Evolutionary conservation across 2,797 vertebrate species (phyloP).

Genomic region (Avahi laniger): DNA sequence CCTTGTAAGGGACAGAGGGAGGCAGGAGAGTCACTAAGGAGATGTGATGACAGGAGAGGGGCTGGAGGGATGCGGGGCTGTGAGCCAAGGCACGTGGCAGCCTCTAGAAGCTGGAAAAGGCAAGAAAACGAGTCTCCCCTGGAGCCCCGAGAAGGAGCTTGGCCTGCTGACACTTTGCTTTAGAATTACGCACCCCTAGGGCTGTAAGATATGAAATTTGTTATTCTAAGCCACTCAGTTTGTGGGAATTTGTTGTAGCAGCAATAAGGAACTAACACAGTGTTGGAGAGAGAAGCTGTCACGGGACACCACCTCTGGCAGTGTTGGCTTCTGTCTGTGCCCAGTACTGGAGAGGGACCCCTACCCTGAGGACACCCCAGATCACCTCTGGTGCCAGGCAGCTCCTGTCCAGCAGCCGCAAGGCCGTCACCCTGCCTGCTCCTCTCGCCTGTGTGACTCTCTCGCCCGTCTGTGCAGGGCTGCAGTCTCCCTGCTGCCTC

Average conservation of each 20-base stretch:
- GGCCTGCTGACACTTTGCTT: too few species aligned
- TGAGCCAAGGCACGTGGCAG: rapidly evolving
- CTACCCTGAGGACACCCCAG: not conserved
- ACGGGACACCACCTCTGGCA: rapidly evolving
- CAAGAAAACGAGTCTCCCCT: too few species aligned
- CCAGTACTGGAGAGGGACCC: not conserved
- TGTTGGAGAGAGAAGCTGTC: not conserved
- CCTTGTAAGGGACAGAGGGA: not conserved
- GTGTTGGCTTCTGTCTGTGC: not conserved
- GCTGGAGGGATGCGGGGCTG: not conserved
- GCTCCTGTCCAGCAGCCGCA: not conserved
- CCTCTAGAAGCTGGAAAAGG: not conserved
- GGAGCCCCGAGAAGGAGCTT: not conserved
- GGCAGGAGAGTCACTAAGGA: not conserved
- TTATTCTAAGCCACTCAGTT: not conserved
- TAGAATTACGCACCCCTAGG: not conserved
- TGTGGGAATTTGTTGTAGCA: not conserved
- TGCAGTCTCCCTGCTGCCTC: not conserved
- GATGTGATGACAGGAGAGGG: not conserved
- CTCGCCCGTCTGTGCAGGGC: not conserved
- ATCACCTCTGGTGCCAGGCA: rapidly evolving
- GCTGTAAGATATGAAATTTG: not conserved
- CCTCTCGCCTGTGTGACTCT: rapidly evolving
- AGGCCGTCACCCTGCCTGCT: not conserved
- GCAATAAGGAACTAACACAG: not conserved